phyloP scores from a whole-genome alignment of 2,113 vertebrate genomes.

The Elgaria multicarinata region DNA sequence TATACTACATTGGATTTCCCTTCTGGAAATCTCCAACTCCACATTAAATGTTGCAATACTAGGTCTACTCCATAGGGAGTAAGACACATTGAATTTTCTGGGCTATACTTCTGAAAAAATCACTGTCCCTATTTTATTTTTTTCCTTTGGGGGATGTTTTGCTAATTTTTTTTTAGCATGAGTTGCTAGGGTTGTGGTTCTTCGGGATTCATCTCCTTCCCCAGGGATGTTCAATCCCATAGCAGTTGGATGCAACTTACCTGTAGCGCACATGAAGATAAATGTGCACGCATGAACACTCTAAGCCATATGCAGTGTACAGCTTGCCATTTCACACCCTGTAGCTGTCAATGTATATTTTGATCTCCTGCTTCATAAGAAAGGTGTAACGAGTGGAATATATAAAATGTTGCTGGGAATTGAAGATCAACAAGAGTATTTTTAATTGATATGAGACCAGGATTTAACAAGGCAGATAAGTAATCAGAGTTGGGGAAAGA shows the following conservation, averaged over 20 bases:
- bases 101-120: not conserved
- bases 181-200: not conserved
- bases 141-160: not conserved
- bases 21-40: not conserved
- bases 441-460: too few species aligned
- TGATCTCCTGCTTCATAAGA: not conserved
- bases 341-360: not conserved
- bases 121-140: not conserved
- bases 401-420: too few species aligned
- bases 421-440: too few species aligned
- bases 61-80: not conserved
- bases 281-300: not conserved
- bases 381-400: too few species aligned
- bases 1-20: not conserved
- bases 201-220: not conserved
- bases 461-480: too few species aligned
- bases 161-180: not conserved
- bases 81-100: not conserved
- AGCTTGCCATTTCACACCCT: not conserved
- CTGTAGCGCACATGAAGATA: too few species aligned
- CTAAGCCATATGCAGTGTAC: not conserved
- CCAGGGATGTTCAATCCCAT: not conserved
- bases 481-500: too few species aligned
- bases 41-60: not conserved
- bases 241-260: not conserved